Evolutionary conservation across 2,113 vertebrate species (phyloP).

Genomic region (Corythornis cristatus): DNA sequence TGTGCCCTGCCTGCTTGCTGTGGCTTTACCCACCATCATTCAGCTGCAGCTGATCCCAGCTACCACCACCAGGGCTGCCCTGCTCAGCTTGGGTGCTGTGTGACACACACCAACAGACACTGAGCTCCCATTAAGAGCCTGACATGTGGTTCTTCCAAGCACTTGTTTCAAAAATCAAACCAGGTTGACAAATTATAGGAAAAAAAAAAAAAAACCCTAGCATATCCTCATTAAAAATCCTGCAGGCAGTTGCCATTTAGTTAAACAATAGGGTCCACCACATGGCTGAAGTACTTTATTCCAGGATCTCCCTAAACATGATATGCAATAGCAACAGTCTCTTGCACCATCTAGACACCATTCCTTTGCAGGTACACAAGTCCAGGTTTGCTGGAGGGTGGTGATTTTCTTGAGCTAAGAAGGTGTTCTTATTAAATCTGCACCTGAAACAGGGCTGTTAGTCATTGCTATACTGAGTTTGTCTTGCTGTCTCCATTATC

Average conservation of each 20-base stretch:
- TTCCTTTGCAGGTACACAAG: not conserved
- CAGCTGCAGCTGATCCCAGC: not conserved
- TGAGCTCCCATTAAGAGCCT: not conserved
- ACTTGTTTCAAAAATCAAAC: not conserved
- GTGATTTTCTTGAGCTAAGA: not conserved
- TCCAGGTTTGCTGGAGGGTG: not conserved
- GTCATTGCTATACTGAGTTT: not conserved
- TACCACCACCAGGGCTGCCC: not conserved
- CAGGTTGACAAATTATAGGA: not conserved
- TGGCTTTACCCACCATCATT: rapidly evolving
- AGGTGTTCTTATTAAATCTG: not conserved
- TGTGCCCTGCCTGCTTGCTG: too few species aligned
- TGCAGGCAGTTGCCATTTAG: not conserved
- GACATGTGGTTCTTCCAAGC: not conserved
- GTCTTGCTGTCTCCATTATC: not conserved
- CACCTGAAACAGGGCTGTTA: not conserved
- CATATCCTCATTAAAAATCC: not conserved
- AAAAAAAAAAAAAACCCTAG: not conserved
- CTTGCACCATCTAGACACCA: not conserved
- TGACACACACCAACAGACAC: not conserved
- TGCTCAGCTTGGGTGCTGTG: not conserved
- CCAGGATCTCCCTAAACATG: not conserved
- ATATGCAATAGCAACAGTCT: not conserved
- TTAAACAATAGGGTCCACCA: not conserved
- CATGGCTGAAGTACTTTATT: not conserved